phyloP scores from a whole-genome alignment of 2,113 vertebrate species.

The Opisthocomus hoazin region DNA sequence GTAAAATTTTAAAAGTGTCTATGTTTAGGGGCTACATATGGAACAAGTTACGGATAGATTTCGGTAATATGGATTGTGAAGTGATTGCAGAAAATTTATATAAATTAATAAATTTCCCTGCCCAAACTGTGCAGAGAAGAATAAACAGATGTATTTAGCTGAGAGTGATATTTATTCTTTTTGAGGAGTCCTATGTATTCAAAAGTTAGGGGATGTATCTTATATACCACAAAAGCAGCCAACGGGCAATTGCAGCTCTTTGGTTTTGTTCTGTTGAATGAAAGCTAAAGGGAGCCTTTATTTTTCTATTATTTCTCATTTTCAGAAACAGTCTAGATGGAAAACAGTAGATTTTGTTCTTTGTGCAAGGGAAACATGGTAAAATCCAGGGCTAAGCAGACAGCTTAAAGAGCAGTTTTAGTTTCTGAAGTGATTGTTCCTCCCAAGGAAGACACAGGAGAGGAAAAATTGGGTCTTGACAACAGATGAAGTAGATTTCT shows the following conservation, averaged over 20 bases:
- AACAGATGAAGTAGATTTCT: conserved; percentile 16
- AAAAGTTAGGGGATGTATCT: neutral
- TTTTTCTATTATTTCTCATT: conserved; percentile 29
- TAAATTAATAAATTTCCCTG: neutral
- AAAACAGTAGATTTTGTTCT: conserved; percentile 6
- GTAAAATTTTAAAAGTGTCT: neutral
- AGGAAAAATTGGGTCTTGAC: conserved; percentile 9
- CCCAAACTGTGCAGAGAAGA: neutral
- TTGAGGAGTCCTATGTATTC: neutral
- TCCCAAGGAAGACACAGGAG: neutral
- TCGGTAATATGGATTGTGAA: neutral
- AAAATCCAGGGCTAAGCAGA: conserved; percentile 9
- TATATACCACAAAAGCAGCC: neutral
- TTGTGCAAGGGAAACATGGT: neutral
- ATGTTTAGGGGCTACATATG: neutral
- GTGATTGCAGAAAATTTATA: neutral
- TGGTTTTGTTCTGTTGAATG: neutral
- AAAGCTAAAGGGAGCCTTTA: neutral
- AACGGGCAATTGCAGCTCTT: neutral
- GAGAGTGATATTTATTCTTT: neutral
- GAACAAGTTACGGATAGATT: neutral
- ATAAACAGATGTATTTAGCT: neutral
- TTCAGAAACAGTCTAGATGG: neutral
- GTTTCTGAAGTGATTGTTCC: conserved; percentile 18
- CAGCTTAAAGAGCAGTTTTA: neutral